These are phyloP conservation scores for Pipa parva DNA, from an alignment of 2,113 vertebrate genomes.

Conservation along the genomic window DNA sequence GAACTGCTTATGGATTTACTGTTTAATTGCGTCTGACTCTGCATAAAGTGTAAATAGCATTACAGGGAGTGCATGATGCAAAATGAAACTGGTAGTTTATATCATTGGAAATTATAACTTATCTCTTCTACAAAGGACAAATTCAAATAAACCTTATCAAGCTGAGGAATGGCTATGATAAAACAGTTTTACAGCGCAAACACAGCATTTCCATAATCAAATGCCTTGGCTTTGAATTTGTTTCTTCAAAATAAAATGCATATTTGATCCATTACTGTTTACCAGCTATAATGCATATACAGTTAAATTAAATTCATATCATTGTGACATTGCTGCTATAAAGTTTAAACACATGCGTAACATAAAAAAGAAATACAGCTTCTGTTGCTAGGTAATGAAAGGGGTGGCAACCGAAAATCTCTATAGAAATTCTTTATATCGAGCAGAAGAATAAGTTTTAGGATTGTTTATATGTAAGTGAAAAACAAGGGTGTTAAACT, in stretches of 20 bases:
- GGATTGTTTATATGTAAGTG: too few species aligned
- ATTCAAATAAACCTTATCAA: conserved; percentile 26
- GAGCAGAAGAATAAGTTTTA: too few species aligned
- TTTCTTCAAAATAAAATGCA: background rate
- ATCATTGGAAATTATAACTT: background rate
- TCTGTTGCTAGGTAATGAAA: too few species aligned
- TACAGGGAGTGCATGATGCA: background rate
- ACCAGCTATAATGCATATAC: background rate
- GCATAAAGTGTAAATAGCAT: conserved; percentile 1
- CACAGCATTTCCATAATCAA: conserved; percentile 17
- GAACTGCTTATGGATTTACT: too few species aligned
- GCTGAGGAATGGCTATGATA: conserved; percentile 21
- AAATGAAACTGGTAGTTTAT: background rate
- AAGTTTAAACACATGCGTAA: too few species aligned
- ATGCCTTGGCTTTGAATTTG: conserved; percentile 7
- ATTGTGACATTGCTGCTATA: too few species aligned
- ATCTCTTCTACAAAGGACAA: conserved; percentile 21
- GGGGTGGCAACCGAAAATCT: too few species aligned
- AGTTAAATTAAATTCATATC: background rate
- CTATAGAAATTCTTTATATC: too few species aligned
- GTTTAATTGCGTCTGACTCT: too few species aligned
- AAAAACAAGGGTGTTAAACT: too few species aligned
- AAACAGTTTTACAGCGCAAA: conserved; percentile 15
- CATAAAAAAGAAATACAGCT: too few species aligned
- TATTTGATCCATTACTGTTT: background rate